A percentile compares a stretch with the other conserved stretches of the same genome.
phyloP scores from a whole-genome alignment of 2,888 invertebrate species.

The Dugesia japonica region DNA sequence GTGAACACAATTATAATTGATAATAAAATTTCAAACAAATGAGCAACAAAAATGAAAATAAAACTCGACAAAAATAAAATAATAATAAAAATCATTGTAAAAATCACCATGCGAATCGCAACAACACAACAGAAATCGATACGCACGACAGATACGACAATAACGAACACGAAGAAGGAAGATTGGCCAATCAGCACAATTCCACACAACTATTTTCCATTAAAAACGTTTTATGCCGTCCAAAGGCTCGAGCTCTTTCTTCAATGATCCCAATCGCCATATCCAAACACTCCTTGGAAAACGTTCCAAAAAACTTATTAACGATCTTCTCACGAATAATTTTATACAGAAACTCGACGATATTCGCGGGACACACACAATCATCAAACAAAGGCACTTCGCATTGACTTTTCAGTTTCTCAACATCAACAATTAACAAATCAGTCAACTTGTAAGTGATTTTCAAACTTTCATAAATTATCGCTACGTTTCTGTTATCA shows the following conservation, averaged over 20 bases:
- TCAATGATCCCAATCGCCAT: conserved; percentile 4
- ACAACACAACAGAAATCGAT: too few species aligned
- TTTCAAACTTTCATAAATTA: neutral
- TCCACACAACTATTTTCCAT: neutral
- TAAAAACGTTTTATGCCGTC: neutral
- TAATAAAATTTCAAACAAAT: too few species aligned
- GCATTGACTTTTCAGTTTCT: neutral
- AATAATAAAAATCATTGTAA: too few species aligned
- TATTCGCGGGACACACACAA: neutral
- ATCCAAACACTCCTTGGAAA: neutral
- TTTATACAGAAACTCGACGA: neutral
- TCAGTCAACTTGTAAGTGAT: neutral
- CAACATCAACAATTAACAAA: conserved; percentile 8
- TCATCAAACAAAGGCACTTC: neutral
- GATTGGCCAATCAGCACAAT: neutral
- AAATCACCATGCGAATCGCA: too few species aligned
- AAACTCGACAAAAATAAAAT: too few species aligned
- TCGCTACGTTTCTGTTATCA: neutral
- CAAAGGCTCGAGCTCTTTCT: conserved; percentile 1
- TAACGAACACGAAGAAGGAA: neutral
- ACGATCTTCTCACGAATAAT: neutral
- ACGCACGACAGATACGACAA: too few species aligned
- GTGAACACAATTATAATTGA: too few species aligned
- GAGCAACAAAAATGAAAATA: too few species aligned
- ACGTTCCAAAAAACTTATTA: neutral